These are phyloP conservation scores for Argentina silus DNA, from an alignment of 2,797 vertebrate species.

Conservation along the genomic window DNA sequence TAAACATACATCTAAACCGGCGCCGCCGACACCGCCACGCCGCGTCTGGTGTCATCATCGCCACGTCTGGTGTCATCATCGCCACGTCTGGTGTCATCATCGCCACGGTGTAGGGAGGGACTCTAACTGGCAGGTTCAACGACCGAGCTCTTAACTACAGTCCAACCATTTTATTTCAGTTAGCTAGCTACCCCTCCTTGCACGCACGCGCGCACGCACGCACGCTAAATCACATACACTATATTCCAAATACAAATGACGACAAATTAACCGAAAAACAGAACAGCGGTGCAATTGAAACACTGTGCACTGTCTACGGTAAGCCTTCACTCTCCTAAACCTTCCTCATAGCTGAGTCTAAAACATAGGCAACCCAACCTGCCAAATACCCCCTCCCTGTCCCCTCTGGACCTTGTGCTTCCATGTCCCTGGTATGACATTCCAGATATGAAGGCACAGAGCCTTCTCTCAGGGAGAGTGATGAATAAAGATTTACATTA, in stretches of 20 bases:
- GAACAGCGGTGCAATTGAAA: too few relatives aligned
- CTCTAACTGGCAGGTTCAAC: constrained; percentile 58
- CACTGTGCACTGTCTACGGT: too few relatives aligned
- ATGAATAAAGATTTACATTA: constrained; percentile 49
- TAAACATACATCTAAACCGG: constrained; percentile 63
- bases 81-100: constrained; percentile 35
- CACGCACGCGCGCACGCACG: constrained; percentile 5
- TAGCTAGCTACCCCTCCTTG: too few relatives aligned
- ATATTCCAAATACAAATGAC: not conserved
- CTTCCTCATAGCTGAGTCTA: not conserved
- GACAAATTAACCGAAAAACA: too few relatives aligned
- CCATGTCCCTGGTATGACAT: constrained; percentile 10
- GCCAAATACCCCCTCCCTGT: not conserved
- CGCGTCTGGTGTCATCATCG: too few relatives aligned
- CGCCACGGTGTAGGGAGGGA: not conserved
- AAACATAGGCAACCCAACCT: not conserved
- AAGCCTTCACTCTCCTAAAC: not conserved
- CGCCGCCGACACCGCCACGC: too few relatives aligned
- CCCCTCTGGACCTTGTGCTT: constrained; percentile 22
- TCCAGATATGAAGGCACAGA: constrained; percentile 19
- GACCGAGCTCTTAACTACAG: constrained; percentile 54
- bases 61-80: too few relatives aligned
- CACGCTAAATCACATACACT: not conserved
- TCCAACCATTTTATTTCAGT: constrained; percentile 44
- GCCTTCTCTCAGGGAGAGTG: constrained; percentile 1